phyloP scores from a whole-genome alignment of 2,888 invertebrate genomes.

The Limulus polyphemus region DNA sequence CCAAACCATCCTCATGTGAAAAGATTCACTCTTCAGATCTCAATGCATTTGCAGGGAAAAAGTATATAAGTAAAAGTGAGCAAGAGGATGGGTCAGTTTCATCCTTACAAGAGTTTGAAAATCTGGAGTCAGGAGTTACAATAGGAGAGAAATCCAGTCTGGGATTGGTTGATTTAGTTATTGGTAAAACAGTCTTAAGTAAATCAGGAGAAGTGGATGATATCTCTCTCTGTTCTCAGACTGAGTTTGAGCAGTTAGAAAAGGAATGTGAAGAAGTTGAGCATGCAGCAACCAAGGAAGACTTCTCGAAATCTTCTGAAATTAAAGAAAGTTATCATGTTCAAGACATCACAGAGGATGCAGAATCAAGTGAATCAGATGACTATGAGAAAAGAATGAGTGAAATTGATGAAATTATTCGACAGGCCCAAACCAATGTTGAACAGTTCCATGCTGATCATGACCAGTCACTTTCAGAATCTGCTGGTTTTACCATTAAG shows the following conservation, averaged over 20 bases:
- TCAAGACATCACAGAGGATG: constrained; percentile 43
- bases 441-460: constrained; percentile 42
- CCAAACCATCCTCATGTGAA: constrained; percentile 29
- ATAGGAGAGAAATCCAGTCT: constrained; percentile 16
- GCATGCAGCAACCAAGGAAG: constrained; percentile 55
- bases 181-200: constrained; percentile 10
- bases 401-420: constrained; percentile 55
- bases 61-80: constrained; percentile 64
- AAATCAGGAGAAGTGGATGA: constrained; percentile 70
- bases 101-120: constrained; percentile 28
- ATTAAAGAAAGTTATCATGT: constrained; percentile 39
- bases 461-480: no score
- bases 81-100: constrained; percentile 51
- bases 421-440: constrained; percentile 53
- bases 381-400: constrained; percentile 53
- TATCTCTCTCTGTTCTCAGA: constrained; percentile 77
- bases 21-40: constrained; percentile 32
- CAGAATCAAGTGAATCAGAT: constrained; percentile 40
- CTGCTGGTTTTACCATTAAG: no score
- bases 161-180: constrained; percentile 10
- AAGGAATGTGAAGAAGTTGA: constrained; percentile 50
- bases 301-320: constrained; percentile 46
- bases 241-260: constrained; percentile 87
- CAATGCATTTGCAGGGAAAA: constrained; percentile 67
- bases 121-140: constrained; percentile 25